Base-by-base conservation (phyloP, 2,888 invertebrate species). In the Ernsta delagoae region DNA sequence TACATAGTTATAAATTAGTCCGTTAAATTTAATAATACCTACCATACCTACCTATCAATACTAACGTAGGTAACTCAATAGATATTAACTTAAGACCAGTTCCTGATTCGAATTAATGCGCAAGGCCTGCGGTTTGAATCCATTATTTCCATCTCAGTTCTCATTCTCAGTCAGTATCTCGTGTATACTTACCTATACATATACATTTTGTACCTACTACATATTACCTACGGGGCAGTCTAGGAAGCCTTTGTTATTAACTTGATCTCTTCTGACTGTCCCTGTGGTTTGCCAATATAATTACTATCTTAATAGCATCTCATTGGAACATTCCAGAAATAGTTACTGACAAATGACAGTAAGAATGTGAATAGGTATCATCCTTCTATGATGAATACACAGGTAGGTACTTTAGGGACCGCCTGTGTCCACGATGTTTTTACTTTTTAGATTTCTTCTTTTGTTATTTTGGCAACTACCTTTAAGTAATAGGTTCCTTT, bases 281-380 rank as follows among this genome's bases (percentile, higher is more conserved):
- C 43, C 34, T 67, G 67, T 45, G 67, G 61, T 67, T 66, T 65
- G 61, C 54, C 67, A 61, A 45, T 68, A 68, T 68, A 62, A 68
- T 68, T 68, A 62, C 61, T 39, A 36, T 34, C 41, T 34, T 39
- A 60, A 66, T 57, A 62, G 60, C 57, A 36, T 36, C 48, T 5
- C n/a, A 31, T 48, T 56, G 9, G 54, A 45, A 66, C 66, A 66
- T 60, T 59, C 65, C 53, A 60, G 11, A 31, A 34, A 16, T 61
- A 41, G 24, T 53, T 36, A 54, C 36, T 34, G 11, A 60, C 53
- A 53, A 66, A 60, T 60, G 53, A 60, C 7, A 45, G 31, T 34
- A 61, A 8, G 16, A 34, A 56, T 34, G 56, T 16, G 16, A 60
- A 43, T 60, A 59, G 36, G 36, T 36, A 36, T 5, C 36, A 4